Percentiles rank a stretch among this genome's conserved stretches.
Evolutionary conservation across 2,113 vertebrate genomes (phyloP).

Genomic region (Diadophis punctatus): DNA sequence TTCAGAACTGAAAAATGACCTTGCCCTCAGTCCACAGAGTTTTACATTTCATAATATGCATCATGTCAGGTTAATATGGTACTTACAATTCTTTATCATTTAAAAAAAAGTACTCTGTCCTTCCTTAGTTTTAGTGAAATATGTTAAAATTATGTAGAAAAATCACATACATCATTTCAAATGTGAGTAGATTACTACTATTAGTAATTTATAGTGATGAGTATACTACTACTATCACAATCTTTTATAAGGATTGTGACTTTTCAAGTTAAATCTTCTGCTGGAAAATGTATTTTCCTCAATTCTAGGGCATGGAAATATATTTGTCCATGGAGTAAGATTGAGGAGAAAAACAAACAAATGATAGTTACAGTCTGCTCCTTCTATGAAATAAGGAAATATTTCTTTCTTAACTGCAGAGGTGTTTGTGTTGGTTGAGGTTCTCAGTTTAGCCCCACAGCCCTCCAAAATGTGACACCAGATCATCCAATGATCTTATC

Average conservation of each 20-base stretch:
- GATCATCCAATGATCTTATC: not conserved
- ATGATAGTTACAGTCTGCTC: not conserved
- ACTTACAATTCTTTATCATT: not conserved
- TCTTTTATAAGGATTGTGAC: not conserved
- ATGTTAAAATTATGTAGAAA: conserved; percentile 6
- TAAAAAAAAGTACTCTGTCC: not conserved
- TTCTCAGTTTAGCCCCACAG: not conserved
- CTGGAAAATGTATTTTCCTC: not conserved
- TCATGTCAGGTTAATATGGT: not conserved
- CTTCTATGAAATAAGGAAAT: not conserved
- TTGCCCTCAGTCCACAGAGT: not conserved
- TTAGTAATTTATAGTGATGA: not conserved
- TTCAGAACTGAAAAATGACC: not conserved
- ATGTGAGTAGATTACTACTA: not conserved
- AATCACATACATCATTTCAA: not conserved
- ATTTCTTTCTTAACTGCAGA: not conserved
- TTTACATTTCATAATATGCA: not conserved
- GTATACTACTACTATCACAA: not conserved
- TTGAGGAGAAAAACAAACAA: not conserved
- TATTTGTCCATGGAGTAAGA: not conserved
- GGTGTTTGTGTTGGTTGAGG: not conserved
- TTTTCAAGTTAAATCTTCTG: not conserved
- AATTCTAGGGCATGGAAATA: not conserved
- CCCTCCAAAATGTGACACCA: not conserved
- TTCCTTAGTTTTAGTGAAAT: not conserved